These are phyloP conservation scores for Campopleginae sp. DNA, from an alignment of 2,888 invertebrate genomes.

Conservation along the genomic window DNA sequence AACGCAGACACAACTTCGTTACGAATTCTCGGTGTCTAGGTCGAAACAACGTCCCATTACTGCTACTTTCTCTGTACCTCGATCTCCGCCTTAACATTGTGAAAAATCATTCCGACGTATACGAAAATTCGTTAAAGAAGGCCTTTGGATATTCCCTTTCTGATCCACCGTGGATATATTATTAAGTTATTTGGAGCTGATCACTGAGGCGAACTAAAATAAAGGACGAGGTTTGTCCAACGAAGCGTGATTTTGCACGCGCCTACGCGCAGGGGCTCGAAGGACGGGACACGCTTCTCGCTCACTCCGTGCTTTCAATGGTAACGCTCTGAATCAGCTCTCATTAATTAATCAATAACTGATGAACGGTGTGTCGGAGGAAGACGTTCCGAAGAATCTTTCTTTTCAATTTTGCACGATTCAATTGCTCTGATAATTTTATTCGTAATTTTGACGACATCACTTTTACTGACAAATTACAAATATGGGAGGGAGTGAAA, in stretches of 20 bases:
- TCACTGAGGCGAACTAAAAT: neutral
- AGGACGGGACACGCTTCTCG: neutral
- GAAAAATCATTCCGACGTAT: neutral
- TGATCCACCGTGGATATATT: neutral
- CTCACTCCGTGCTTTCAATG: neutral
- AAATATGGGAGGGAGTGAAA: neutral
- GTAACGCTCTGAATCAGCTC: neutral
- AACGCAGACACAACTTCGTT: neutral
- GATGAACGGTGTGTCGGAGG: neutral
- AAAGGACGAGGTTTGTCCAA: neutral
- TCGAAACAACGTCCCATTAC: slow-evolving; percentile 34
- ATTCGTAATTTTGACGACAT: neutral
- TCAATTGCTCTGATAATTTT: neutral
- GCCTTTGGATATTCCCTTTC: neutral
- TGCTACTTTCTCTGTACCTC: neutral
- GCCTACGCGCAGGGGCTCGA: neutral
- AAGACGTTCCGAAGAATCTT: neutral
- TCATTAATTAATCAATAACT: slow-evolving; percentile 1
- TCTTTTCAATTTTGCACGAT: neutral
- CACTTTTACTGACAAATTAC: neutral
- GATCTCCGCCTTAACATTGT: neutral
- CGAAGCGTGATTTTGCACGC: neutral
- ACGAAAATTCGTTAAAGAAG: neutral
- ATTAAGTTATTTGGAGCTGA: neutral
- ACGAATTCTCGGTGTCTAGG: neutral